Evolutionary conservation across 2,797 vertebrate species (phyloP).

Genomic region (Pelodytes ibericus): DNA sequence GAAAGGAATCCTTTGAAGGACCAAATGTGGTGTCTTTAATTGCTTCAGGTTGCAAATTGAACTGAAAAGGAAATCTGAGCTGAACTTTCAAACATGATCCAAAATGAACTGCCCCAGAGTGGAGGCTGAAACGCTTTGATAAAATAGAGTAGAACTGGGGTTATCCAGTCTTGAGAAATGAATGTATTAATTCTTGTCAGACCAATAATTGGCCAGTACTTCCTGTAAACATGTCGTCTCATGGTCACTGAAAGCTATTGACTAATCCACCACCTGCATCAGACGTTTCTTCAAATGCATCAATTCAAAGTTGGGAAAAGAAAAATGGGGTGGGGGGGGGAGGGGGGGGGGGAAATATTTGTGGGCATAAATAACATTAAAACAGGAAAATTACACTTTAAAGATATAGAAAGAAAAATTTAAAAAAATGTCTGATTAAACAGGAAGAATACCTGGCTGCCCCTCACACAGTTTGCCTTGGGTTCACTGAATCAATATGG

Average conservation of each 20-base stretch:
- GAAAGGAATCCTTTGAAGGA: slow-evolving; percentile 37
- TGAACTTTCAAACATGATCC: slow-evolving; percentile 38
- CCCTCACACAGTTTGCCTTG: no score
- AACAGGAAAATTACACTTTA: no score
- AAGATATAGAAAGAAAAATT: no score
- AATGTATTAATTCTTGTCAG: slow-evolving; percentile 47
- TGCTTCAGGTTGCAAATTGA: slow-evolving; percentile 48
- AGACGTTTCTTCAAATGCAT: not conserved
- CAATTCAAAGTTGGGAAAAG: no score
- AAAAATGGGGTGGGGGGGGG: no score
- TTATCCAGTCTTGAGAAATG: slow-evolving; percentile 29
- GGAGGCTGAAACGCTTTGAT: slow-evolving; percentile 41
- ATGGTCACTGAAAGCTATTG: slow-evolving; percentile 7
- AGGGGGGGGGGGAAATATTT: no score
- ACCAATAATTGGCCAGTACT: slow-evolving; percentile 24
- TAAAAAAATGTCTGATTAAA: no score
- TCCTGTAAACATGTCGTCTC: slow-evolving; percentile 35
- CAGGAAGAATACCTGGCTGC: no score
- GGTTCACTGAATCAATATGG: no score
- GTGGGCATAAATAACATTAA: no score
- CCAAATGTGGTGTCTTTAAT: slow-evolving; percentile 41
- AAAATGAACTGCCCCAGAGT: slow-evolving; percentile 9
- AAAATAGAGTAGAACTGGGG: slow-evolving; percentile 2
- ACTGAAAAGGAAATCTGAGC: slow-evolving; percentile 44
- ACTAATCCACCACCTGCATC: slow-evolving; percentile 35